Evolutionary conservation across 1,140 invertebrate species (phyloP).

Genomic region (Aphis craccivora): DNA sequence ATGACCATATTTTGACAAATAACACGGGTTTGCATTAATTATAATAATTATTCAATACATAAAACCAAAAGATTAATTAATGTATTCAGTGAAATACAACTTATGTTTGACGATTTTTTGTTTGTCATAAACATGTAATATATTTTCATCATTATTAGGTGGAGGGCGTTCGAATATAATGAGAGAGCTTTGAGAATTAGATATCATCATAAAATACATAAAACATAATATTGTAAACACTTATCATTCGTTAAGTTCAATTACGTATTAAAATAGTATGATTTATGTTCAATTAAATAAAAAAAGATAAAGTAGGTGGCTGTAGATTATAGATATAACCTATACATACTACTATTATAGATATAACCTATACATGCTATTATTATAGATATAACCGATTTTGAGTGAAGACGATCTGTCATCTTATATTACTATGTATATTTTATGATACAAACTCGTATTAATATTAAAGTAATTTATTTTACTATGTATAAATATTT

Average conservation of each 20-base stretch:
- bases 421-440: no score
- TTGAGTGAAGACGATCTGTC: no score
- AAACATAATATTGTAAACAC: background rate
- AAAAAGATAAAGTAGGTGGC: no score
- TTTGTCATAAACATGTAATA: background rate
- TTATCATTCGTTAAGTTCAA: background rate
- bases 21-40: background rate
- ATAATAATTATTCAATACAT: background rate
- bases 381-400: no score
- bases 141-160: background rate
- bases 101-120: background rate
- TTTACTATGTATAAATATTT: no score
- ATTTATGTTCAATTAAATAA: no score
- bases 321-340: no score
- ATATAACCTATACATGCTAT: no score
- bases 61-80: background rate
- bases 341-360: no score
- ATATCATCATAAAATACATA: background rate
- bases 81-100: background rate
- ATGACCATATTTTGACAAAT: background rate
- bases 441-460: no score
- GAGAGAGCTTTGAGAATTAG: background rate
- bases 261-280: no score
- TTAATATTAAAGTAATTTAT: no score
- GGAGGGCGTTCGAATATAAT: fast-evolving